phyloP scores from a whole-genome alignment of 1,140 invertebrate species.

The Drosophila rufa region DNA sequence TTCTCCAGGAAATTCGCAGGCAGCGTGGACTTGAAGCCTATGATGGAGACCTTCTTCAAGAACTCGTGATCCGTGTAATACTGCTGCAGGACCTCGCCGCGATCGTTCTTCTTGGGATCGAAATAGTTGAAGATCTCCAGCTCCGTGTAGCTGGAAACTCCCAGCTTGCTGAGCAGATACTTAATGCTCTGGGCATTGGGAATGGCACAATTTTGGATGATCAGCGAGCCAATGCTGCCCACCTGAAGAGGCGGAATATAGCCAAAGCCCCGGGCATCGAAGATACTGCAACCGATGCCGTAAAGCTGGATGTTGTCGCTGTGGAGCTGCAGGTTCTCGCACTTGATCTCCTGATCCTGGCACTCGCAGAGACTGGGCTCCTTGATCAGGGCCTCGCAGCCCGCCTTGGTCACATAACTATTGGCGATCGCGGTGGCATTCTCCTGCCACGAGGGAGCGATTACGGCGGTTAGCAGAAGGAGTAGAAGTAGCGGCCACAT shows the following conservation, averaged over 20 bases:
- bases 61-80: slow-evolving; percentile 58
- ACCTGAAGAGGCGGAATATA: slow-evolving; percentile 57
- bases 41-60: slow-evolving; percentile 42
- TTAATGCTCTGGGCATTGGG: slow-evolving; percentile 54
- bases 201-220: slow-evolving; percentile 64
- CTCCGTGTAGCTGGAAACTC: slow-evolving; percentile 63
- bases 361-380: slow-evolving; percentile 64
- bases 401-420: slow-evolving; percentile 54
- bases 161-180: slow-evolving; percentile 51
- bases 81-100: slow-evolving; percentile 60
- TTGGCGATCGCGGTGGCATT: slow-evolving; percentile 27
- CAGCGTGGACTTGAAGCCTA: slow-evolving; percentile 58
- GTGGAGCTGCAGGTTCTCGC: slow-evolving; percentile 56
- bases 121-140: slow-evolving; percentile 63
- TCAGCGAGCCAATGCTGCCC: slow-evolving; percentile 47
- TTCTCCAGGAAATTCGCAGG: slow-evolving; percentile 55
- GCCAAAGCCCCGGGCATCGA: slow-evolving; percentile 64
- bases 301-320: slow-evolving; percentile 53
- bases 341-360: slow-evolving; percentile 69
- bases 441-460: slow-evolving; percentile 47
- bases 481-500: slow-evolving; percentile 49
- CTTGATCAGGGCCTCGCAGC: slow-evolving; percentile 59
- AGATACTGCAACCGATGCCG: slow-evolving; percentile 57
- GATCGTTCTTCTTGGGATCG: slow-evolving; percentile 60
- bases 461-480: slow-evolving; percentile 18